These are phyloP conservation scores for Vultur gryphus DNA, from an alignment of 2,797 vertebrate species.

Conservation along the genomic window DNA sequence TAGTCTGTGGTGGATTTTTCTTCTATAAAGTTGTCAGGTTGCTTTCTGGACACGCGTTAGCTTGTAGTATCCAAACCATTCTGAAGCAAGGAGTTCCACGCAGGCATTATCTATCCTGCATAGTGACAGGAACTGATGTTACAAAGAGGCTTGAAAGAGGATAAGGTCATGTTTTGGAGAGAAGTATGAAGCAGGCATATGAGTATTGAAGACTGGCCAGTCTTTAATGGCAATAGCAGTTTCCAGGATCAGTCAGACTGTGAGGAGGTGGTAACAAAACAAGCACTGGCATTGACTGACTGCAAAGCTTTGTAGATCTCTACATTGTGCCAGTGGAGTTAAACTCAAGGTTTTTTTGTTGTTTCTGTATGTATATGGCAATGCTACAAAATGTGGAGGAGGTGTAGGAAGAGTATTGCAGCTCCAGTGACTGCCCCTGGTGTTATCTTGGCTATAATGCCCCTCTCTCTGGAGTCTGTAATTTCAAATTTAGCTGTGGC, in stretches of 20 bases:
- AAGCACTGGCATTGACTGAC: neutral
- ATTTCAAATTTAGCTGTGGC: neutral
- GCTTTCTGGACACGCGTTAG: neutral
- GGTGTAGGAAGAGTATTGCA: neutral
- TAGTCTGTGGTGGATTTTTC: neutral
- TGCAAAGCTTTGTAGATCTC: neutral
- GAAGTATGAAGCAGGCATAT: neutral
- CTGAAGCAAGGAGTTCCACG: neutral
- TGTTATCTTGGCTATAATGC: neutral
- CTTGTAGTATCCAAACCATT: neutral
- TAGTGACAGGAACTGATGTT: neutral
- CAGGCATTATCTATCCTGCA: accelerated
- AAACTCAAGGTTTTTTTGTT: neutral
- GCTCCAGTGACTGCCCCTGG: neutral
- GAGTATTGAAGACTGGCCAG: neutral
- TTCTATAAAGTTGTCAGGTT: neutral
- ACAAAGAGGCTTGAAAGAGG: neutral
- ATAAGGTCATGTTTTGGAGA: neutral
- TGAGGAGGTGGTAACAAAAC: neutral
- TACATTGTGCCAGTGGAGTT: neutral
- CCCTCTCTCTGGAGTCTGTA: neutral
- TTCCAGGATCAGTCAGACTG: neutral
- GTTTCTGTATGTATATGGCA: neutral
- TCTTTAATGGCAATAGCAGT: neutral
- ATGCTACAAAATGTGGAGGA: neutral